Percentiles rank a stretch among this genome's conserved stretches.
phyloP scores from a whole-genome alignment of 2,113 vertebrate genomes.

The Sylvia atricapilla region DNA sequence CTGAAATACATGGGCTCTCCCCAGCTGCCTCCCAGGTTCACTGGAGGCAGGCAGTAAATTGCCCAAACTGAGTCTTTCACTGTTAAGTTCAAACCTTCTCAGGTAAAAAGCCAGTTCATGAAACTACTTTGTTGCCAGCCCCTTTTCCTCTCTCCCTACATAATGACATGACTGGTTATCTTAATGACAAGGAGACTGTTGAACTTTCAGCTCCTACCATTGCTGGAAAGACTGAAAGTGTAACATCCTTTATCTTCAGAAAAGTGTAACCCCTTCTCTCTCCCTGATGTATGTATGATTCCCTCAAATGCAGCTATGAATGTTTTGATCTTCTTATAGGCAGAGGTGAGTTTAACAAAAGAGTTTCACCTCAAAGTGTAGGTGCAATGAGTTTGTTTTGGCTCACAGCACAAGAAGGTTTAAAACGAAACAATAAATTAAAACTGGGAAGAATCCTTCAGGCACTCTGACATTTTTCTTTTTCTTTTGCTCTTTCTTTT shows the following conservation, averaged over 20 bases:
- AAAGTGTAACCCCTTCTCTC: not conserved
- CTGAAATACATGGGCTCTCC: not conserved
- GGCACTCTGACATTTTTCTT: constrained; percentile 10
- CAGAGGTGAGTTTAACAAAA: constrained; percentile 4
- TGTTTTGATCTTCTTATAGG: not conserved
- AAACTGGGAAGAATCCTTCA: constrained; percentile 38
- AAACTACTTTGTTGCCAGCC: not conserved
- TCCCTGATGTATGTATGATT: rapidly evolving
- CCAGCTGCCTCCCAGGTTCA: not conserved
- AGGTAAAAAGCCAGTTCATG: not conserved
- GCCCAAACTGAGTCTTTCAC: not conserved
- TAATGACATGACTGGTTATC: not conserved
- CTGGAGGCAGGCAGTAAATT: not conserved
- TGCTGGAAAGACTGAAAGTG: not conserved
- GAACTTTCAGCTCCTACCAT: not conserved
- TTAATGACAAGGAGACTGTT: not conserved
- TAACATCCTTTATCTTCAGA: not conserved
- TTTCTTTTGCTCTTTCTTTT: not conserved
- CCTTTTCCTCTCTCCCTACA: not conserved
- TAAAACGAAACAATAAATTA: constrained; percentile 57
- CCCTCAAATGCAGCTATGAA: not conserved
- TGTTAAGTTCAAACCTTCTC: not conserved
- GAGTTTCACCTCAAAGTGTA: constrained; percentile 35
- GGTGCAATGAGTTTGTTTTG: constrained; percentile 61
- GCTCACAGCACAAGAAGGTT: constrained; percentile 19